Evolutionary conservation across 2,888 invertebrate species (phyloP), one percentile per base, ranked within the genome.

Genomic region (Drosophila sordidapex): DNA sequence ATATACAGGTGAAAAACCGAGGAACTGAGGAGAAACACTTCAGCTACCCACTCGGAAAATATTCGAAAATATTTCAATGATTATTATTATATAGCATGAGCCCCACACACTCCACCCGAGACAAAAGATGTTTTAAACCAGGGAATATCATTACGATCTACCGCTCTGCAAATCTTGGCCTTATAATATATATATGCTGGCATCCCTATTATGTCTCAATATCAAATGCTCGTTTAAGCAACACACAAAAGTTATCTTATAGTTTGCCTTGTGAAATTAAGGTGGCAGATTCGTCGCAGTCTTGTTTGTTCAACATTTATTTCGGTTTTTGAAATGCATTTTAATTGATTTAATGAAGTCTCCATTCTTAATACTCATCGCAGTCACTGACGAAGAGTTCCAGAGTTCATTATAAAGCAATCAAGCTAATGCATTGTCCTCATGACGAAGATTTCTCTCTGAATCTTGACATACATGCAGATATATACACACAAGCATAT

Each of bases 391-490:
- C 76, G 76, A 67, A 76, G 77, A 76, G 80, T 77, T 76, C 59
- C 64, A 76, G 77, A 76, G 80, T 77, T 76, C 59, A 77, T 77
- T 80, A 80, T 61, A 35, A 57, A 48, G 54, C 74, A 73, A 71
- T 61, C 56, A 53, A 31, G 51, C 29, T 48, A 72, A 75, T 75
- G 58, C 46, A 49, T 29, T 35, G 43, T 64, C 57, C 51, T 79
- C 63, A 49, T 68, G 63, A 61, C 63, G 70, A 74, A 70, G 68
- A 69, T 79, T 46, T 46, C 46, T 59, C 73, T 69, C 68, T 69
- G 67, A 57, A 60, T 62, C 69, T 72, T 68, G 67, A 80, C 75
- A 79, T 73, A 21, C 56, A n/a, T 38, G 54, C 18, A 21, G 43
- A 21, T 21, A 7, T 21, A 15, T 33, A 11, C 46, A 46, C 46